Percentiles rank a stretch among this genome's conserved stretches.
These are phyloP conservation scores for Neoseiulus cucumeris DNA, from an alignment of 1,140 invertebrate genomes.

Conservation along the genomic window DNA sequence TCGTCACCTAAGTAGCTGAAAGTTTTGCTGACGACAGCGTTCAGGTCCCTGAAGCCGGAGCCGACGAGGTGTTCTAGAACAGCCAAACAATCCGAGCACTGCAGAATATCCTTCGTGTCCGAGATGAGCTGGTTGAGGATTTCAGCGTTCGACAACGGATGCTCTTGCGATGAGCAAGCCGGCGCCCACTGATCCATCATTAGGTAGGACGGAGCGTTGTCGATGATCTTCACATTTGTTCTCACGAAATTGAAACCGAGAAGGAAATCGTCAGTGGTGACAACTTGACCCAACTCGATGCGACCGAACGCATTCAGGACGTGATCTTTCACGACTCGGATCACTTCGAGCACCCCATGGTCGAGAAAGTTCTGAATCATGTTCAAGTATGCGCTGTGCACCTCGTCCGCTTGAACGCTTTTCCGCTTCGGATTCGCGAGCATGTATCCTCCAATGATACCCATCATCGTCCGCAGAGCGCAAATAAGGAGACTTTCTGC, in stretches of 20 bases:
- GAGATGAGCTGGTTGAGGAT: background rate
- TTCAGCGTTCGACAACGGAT: background rate
- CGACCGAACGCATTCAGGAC: background rate
- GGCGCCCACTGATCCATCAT: background rate
- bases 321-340: background rate
- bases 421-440: background rate
- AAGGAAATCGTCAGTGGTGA: background rate
- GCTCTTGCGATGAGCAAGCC: background rate
- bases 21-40: background rate
- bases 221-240: background rate
- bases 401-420: background rate
- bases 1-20: background rate
- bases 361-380: conserved; percentile 5
- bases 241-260: background rate
- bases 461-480: background rate
- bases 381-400: background rate
- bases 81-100: background rate
- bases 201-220: background rate
- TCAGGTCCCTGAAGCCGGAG: background rate
- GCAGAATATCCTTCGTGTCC: background rate
- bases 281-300: background rate
- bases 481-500: background rate
- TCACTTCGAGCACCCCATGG: background rate
- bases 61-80: background rate
- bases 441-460: background rate